Evolutionary conservation across 2,797 vertebrate genomes (phyloP), one percentile per base, ranked within the genome.

Genomic region (Gobionotothen gibberifrons): DNA sequence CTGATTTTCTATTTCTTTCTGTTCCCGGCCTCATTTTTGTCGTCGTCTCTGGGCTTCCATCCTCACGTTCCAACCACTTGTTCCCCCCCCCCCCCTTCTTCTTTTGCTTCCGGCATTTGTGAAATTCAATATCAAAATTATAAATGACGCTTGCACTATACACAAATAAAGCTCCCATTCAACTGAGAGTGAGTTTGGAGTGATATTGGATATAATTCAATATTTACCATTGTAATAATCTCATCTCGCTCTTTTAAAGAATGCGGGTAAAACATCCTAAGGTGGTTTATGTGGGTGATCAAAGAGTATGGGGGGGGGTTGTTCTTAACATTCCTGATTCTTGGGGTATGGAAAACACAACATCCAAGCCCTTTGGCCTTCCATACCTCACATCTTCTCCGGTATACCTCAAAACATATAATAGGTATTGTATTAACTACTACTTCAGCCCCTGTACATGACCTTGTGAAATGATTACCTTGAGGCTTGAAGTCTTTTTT

Each of bases 51-150:
- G 26, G 55, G 52, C 80, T 83, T 84, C 81, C 68, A 83, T 87
- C 79, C 85, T 85, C 64, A 0, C 10, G 42, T 80, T 90, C 87
- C 87, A 91, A 87, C 83, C 92, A 91, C 92, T 93, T 92, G 91
- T 89, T 88, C 74, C 70, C 58, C 36, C 52, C 26, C 26, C 26
- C 26, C 26, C 26, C 26, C 26, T 26, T 26, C 26, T 22, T 70
- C 51, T 85, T 36, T 76, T 71, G 71, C 72, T 82, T 79, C 64
- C 65, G 29, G 55, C 47, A 79, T 86, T 87, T 91, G 63, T 87
- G 81, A 89, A 90, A 88, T 89, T 86, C 77, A 90, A 83, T 83
- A 80, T 90, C 74, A 55, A 76, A 81, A 84, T 42, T 51, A 86
- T 72, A 81, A 82, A 89, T 46, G 76, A 79, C 17, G 71, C 60